A percentile compares a stretch with the other conserved stretches of the same genome.
phyloP scores from a whole-genome alignment of 2,888 invertebrate genomes.

The Rhamphomyia laevipes region DNA sequence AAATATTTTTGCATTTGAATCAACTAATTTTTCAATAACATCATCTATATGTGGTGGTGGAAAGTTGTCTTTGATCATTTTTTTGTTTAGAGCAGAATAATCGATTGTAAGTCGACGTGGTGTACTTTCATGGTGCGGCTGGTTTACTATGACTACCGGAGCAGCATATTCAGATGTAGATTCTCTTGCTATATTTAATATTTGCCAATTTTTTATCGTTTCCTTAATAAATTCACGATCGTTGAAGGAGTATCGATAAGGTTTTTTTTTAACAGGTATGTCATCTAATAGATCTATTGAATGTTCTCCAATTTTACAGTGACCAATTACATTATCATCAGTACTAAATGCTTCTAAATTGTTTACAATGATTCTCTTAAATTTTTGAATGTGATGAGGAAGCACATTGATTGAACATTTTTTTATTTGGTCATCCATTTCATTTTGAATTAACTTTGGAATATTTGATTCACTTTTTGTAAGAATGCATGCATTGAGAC shows the following conservation, averaged over 20 bases:
- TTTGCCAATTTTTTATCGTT: background rate
- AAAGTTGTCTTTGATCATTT: constrained; percentile 2
- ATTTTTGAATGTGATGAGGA: background rate
- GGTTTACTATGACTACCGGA: constrained; percentile 7
- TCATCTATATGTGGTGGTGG: constrained; percentile 4
- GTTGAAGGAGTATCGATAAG: background rate
- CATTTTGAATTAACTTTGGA: background rate
- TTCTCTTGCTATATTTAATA: constrained; percentile 2
- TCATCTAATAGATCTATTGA: background rate
- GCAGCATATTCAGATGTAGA: constrained; percentile 4
- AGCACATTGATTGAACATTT: background rate
- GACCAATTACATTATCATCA: background rate
- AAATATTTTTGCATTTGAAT: background rate
- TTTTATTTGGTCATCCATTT: background rate
- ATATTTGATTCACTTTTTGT: no score
- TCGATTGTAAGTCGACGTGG: constrained; percentile 1
- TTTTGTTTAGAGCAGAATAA: constrained; percentile 3
- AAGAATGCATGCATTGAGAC: no score
- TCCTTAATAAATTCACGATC: background rate
- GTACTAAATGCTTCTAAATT: constrained; percentile 1
- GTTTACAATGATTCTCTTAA: background rate
- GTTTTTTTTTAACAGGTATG: background rate
- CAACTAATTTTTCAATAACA: background rate
- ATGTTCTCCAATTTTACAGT: background rate
- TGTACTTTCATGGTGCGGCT: constrained; percentile 2